phyloP scores from a whole-genome alignment of 2,797 vertebrate species.

The Coregonus suidteri region DNA sequence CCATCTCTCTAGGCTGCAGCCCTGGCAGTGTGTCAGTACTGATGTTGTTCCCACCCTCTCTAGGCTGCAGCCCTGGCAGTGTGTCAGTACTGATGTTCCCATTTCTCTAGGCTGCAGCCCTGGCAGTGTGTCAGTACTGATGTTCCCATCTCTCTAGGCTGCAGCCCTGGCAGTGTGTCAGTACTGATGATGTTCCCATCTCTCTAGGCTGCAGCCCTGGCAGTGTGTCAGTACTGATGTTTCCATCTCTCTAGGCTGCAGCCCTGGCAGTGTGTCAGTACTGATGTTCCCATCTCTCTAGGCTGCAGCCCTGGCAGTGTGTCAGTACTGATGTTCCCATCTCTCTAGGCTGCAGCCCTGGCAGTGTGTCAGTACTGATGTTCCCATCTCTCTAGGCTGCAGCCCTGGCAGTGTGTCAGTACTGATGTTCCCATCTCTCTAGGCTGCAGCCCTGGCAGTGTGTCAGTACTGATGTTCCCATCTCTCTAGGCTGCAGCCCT shows the following conservation, averaged over 20 bases:
- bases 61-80: conserved; percentile 95
- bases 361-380: conserved; percentile 89
- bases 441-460: conserved; percentile 95
- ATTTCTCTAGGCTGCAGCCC: conserved; percentile 85
- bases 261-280: conserved; percentile 96
- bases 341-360: conserved; percentile 88
- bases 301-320: conserved; percentile 95
- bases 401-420: conserved; percentile 95
- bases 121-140: conserved; percentile 92
- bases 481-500: conserved; percentile 87
- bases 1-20: conserved; percentile 84
- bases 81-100: conserved; percentile 81
- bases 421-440: conserved; percentile 26
- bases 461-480: conserved; percentile 81
- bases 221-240: conserved; percentile 87
- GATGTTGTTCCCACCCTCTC: background rate
- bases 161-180: conserved; percentile 96
- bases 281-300: conserved; percentile 45
- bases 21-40: conserved; percentile 93
- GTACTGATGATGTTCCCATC: conserved; percentile 57
- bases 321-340: conserved; percentile 77
- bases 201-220: conserved; percentile 90
- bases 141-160: conserved; percentile 72
- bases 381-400: conserved; percentile 79
- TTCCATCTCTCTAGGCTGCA: conserved; percentile 79